These are phyloP conservation scores for Homarus gammarus DNA, from an alignment of 2,888 invertebrate genomes.

Conservation along the genomic window DNA sequence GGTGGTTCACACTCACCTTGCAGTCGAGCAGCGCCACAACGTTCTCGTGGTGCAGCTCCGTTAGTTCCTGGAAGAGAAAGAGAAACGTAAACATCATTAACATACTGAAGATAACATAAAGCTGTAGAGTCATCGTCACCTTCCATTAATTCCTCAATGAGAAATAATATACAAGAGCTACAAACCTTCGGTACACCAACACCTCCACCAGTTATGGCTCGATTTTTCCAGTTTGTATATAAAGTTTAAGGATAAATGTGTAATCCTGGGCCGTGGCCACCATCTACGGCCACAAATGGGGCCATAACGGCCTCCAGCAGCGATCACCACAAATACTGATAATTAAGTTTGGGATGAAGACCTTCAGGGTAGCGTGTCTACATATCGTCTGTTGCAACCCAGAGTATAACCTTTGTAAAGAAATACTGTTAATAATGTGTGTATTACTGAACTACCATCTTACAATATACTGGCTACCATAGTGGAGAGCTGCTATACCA, in stretches of 20 bases:
- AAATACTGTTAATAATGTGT: no score
- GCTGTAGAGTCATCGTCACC: no score
- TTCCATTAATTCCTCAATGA: no score
- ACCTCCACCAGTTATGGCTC: background rate
- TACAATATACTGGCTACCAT: no score
- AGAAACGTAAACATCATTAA: no score
- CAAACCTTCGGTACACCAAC: background rate
- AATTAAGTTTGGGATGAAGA: background rate
- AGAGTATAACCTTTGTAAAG: no score
- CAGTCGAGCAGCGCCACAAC: conserved; percentile 98
- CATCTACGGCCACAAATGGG: background rate
- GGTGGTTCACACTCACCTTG: conserved; percentile 83
- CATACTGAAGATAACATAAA: no score
- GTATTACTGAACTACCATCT: no score
- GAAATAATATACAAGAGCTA: no score
- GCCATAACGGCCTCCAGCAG: background rate
- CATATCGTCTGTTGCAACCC: background rate
- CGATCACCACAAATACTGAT: background rate
- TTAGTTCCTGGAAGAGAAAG: conserved; percentile 87
- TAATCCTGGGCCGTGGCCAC: background rate
- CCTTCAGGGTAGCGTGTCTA: background rate
- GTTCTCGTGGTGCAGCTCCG: conserved; percentile 98
- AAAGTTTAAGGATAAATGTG: background rate
- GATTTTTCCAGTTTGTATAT: background rate
- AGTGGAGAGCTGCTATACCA: no score